Conservation (phyloP, 2,113 vertebrate species). For the Lampris megalopsis region DNA sequence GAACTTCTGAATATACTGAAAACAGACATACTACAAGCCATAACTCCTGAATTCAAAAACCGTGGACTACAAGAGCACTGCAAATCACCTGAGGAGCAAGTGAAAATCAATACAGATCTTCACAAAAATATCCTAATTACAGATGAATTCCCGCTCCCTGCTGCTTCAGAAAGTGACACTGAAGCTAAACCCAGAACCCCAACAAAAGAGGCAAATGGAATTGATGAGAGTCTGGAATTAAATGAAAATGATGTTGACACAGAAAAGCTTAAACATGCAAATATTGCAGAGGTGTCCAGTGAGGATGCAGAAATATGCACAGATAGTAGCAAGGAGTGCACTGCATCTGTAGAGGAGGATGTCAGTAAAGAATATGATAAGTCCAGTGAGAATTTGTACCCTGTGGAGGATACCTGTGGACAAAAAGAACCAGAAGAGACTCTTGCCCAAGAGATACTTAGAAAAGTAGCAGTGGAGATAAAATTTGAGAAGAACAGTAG, state of each 20-base stretch:
- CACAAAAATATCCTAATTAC: constrained; percentile 37
- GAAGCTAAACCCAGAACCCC: constrained; percentile 26
- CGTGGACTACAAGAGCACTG: constrained; percentile 40
- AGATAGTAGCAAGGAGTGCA: constrained; percentile 46
- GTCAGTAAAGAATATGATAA: constrained; percentile 39
- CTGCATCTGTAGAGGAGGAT: constrained; percentile 34
- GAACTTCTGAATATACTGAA: constrained; percentile 78
- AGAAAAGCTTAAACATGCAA: constrained; percentile 49
- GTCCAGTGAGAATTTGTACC: constrained; percentile 32
- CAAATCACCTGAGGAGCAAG: constrained; percentile 57
- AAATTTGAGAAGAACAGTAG: constrained; percentile 73
- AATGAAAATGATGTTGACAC: constrained; percentile 37
- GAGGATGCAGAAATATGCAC: constrained; percentile 33
- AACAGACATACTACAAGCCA: constrained; percentile 75
- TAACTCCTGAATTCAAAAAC: constrained; percentile 78
- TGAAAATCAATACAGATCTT: constrained; percentile 32
- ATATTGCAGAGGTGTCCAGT: constrained; percentile 39
- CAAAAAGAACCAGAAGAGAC: constrained; percentile 57
- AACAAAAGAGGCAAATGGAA: constrained; percentile 40
- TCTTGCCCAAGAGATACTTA: constrained; percentile 63
- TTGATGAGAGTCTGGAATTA: constrained; percentile 35
- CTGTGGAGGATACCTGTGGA: constrained; percentile 56
- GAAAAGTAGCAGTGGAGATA: constrained; percentile 69
- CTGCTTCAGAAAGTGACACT: constrained; percentile 43
- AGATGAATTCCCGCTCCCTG: constrained; percentile 41